These are phyloP conservation scores for Lepisosteus oculatus DNA, from an alignment of 2,113 vertebrate genomes.

Conservation along the genomic window DNA sequence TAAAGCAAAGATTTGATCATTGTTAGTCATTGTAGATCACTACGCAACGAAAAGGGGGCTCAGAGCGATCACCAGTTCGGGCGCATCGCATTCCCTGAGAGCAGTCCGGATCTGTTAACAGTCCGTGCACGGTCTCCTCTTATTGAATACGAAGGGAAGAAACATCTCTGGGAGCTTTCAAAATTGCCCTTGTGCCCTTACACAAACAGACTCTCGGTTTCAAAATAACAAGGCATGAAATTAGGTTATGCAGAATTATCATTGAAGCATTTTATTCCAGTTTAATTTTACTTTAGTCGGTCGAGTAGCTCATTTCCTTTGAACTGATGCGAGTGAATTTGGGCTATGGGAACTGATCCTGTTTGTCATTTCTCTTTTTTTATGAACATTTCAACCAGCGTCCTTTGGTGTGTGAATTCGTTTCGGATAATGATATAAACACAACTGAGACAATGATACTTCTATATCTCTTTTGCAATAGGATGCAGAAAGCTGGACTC, in stretches of 20 bases:
- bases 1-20: too few relatives aligned
- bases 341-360: too few relatives aligned
- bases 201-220: background rate
- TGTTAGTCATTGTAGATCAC: too few relatives aligned
- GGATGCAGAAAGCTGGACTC: background rate
- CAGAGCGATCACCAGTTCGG: background rate
- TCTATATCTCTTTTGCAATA: slow-evolving; percentile 33
- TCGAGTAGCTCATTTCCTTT: too few relatives aligned
- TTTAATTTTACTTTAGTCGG: too few relatives aligned
- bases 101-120: slow-evolving; percentile 29
- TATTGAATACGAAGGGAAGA: slow-evolving; percentile 24
- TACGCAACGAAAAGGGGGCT: too few relatives aligned
- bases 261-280: too few relatives aligned
- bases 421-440: too few relatives aligned
- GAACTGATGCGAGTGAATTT: too few relatives aligned
- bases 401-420: slow-evolving; percentile 27
- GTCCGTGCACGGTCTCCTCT: slow-evolving; percentile 32
- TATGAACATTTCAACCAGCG: slow-evolving; percentile 30
- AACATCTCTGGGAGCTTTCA: background rate
- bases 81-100: slow-evolving; percentile 4
- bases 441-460: slow-evolving; percentile 35
- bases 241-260: background rate
- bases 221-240: background rate
- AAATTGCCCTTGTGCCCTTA: background rate
- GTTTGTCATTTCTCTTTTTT: background rate